Conservation (phyloP, 2,888 invertebrate genomes). For the Rhagophthalmus giganteus region DNA sequence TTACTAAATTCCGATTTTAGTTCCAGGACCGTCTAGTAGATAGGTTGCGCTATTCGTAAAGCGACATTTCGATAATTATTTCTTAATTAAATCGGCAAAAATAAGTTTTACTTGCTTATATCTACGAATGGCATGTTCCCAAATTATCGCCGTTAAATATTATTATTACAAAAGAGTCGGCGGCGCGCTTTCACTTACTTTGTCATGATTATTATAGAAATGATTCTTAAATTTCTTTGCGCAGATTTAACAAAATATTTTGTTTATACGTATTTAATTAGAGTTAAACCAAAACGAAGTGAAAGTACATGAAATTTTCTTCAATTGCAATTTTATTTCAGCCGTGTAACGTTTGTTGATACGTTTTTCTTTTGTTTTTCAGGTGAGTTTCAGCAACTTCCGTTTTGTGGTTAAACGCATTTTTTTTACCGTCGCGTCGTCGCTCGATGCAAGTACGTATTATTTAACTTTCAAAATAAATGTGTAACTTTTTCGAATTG, state of each 20-base stretch:
- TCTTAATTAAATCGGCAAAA: too few species aligned
- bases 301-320: neutral
- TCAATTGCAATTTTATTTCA: neutral
- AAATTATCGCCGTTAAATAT: conserved; percentile 2
- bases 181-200: conserved; percentile 1
- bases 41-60: too few species aligned
- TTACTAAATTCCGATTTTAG: too few species aligned
- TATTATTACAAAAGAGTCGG: neutral
- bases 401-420: neutral
- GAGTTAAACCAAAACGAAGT: neutral
- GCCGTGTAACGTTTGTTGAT: neutral
- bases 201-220: conserved; percentile 1
- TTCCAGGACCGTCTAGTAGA: too few species aligned
- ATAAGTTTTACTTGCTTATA: too few species aligned
- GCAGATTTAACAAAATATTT: conserved; percentile 1
- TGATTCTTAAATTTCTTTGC: conserved; percentile 1
- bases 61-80: too few species aligned
- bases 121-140: neutral
- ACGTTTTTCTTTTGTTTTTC: conserved; percentile 5
- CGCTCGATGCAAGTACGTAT: conserved; percentile 10
- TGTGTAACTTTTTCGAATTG: conserved; percentile 5
- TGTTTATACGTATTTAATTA: conserved; percentile 4
- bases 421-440: conserved; percentile 1
- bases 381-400: conserved; percentile 5
- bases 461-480: conserved; percentile 11